phyloP scores from a whole-genome alignment of 2,888 invertebrate species.

The Sepiola atlantica region DNA sequence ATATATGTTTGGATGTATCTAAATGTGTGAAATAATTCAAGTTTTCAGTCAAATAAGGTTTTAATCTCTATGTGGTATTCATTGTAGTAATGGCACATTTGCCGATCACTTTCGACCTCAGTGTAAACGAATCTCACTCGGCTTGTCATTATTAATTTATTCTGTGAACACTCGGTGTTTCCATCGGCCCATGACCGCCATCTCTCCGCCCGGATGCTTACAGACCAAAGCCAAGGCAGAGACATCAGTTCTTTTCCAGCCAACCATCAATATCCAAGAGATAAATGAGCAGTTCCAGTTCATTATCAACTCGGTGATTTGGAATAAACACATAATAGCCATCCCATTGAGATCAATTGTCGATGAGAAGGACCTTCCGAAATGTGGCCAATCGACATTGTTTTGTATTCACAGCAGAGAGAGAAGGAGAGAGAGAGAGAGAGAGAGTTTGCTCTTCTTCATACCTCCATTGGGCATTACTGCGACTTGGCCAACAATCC shows the following conservation, averaged over 20 bases:
- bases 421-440: too few species aligned
- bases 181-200: background rate
- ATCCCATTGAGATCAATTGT: background rate
- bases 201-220: background rate
- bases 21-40: background rate
- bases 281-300: background rate
- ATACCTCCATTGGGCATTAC: background rate
- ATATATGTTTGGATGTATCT: too few species aligned
- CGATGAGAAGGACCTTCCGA: background rate
- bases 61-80: background rate
- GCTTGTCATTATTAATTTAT: background rate
- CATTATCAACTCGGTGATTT: background rate
- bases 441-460: too few species aligned
- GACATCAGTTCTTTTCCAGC: background rate
- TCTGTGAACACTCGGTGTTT: background rate
- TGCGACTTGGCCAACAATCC: too few species aligned
- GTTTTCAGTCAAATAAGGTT: background rate
- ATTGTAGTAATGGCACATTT: background rate
- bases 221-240: background rate
- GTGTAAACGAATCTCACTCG: background rate
- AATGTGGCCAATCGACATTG: background rate
- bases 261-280: background rate
- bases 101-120: background rate
- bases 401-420: background rate
- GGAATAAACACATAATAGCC: slow-evolving; percentile 20